Percentiles rank a stretch among this genome's conserved stretches.
Conservation (phyloP, 35 echinoderm and acorn worm genomes). For the Stichopus chloronotus region DNA sequence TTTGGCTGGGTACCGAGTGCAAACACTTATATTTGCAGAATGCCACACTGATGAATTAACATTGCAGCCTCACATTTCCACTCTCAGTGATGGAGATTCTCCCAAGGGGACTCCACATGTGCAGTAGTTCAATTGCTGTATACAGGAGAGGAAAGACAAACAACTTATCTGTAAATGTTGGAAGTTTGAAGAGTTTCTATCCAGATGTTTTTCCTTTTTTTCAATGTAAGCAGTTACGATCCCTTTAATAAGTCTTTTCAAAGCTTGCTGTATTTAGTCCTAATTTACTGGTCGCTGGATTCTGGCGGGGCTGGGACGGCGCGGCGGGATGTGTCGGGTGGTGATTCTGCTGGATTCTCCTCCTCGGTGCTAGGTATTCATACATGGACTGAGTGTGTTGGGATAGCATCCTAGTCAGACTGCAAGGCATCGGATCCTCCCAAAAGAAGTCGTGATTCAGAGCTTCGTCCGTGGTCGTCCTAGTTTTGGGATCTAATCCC, state of each 20-base stretch:
- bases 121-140: no score
- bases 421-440: constrained; percentile 85
- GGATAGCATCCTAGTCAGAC: constrained; percentile 81
- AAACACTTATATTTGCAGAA: no score
- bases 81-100: no score
- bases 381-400: constrained; percentile 93
- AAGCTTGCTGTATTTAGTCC: constrained; percentile 26
- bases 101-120: no score
- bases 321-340: constrained; percentile 38
- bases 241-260: constrained; percentile 33
- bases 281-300: constrained; percentile 18
- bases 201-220: no score
- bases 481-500: constrained; percentile 70
- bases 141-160: no score
- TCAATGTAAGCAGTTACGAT: no score
- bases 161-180: no score
- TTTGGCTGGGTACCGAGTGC: no score
- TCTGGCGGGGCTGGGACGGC: constrained; percentile 1
- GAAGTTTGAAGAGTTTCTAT: no score
- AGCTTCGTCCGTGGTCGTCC: constrained; percentile 77
- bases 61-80: no score
- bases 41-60: no score
- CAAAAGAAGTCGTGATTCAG: constrained; percentile 98
- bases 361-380: constrained; percentile 83
- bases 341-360: constrained; percentile 61